phyloP scores from a whole-genome alignment of 1,140 invertebrate genomes.

The Drosophila mayri region DNA sequence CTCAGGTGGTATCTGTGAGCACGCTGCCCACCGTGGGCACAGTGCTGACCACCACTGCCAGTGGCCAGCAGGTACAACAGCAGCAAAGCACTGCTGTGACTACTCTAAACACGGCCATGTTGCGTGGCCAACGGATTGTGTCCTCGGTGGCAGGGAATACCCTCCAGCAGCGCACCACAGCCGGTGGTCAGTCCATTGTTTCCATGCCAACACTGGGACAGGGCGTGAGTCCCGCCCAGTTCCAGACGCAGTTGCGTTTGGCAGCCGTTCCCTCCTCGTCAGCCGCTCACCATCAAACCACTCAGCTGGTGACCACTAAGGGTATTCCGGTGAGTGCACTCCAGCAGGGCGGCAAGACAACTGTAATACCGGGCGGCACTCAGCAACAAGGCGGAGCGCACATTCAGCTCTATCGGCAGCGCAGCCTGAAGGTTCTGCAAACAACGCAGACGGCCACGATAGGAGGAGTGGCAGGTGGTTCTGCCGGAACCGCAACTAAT shows the following conservation, averaged over 20 bases:
- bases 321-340: conserved; percentile 83
- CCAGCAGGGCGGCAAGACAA: conserved; percentile 84
- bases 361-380: conserved; percentile 86
- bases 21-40: conserved; percentile 72
- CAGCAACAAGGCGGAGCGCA: conserved; percentile 84
- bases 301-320: conserved; percentile 83
- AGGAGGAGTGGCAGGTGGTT: conserved; percentile 20
- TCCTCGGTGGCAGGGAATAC: conserved; percentile 79
- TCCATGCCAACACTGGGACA: conserved; percentile 78
- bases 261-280: conserved; percentile 81
- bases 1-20: conserved; percentile 82
- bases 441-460: conserved; percentile 38
- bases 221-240: conserved; percentile 84
- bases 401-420: conserved; percentile 86
- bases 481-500: conserved; percentile 29
- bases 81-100: conserved; percentile 83
- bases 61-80: conserved; percentile 70
- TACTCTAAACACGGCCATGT: conserved; percentile 79
- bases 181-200: conserved; percentile 85
- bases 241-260: conserved; percentile 86
- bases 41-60: conserved; percentile 78
- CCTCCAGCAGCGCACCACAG: conserved; percentile 75
- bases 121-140: conserved; percentile 85
- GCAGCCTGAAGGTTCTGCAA: conserved; percentile 85
- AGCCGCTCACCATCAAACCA: conserved; percentile 79